Base-by-base conservation (phyloP, 2,888 invertebrate genomes). In the Ennomos erosarius region DNA sequence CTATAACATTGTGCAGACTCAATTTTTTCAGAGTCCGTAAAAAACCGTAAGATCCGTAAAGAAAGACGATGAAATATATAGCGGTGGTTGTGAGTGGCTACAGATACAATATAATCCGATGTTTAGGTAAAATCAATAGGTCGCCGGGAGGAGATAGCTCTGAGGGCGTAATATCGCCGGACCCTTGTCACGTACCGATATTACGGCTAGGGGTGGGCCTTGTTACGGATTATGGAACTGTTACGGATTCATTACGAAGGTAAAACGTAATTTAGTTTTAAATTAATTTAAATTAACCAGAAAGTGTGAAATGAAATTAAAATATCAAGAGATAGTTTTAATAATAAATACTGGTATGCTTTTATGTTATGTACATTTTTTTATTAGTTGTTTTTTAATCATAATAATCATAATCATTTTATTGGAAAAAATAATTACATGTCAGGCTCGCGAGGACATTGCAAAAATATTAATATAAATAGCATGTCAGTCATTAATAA, bases 171-270 rank as follows among this genome's bases (percentile, higher is more conserved):
- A 81, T 79, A 80, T 76, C 68, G 69, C 69, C 70, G 70, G 78
- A 83, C 82, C 83, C 82, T 74, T 78, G 84, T 84, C 82, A 77
- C 71, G 68, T 69, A 75, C 71, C 71, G 74, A 63, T 71, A 71
- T 73, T 71, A 67, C 70, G 61, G 62, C 62, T 62, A 65, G 67
- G 62, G 67, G 55, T 59, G 68, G 50, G 11, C 13, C 16, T 13
- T 13, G 34, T 9, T 50, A 34, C 10, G 13, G 26, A 40, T 34
- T 33, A 35, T 35, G 26, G 40, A 34, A 26, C 39, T 26, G 26
- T 26, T 61, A 53, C 16, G 39, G 36, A 38, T 38, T 38, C 8
- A 38, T 48, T 34, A 35, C 10, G 34, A n/a, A 38, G 33, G 48
- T 39, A 48, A 39, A 26, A 26, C 47, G 47, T 37, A 45, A 45